A percentile compares a stretch with the other conserved stretches of the same genome.
Conservation (phyloP, 2,113 vertebrate species). For the Acanthochromis polyacanthus region DNA sequence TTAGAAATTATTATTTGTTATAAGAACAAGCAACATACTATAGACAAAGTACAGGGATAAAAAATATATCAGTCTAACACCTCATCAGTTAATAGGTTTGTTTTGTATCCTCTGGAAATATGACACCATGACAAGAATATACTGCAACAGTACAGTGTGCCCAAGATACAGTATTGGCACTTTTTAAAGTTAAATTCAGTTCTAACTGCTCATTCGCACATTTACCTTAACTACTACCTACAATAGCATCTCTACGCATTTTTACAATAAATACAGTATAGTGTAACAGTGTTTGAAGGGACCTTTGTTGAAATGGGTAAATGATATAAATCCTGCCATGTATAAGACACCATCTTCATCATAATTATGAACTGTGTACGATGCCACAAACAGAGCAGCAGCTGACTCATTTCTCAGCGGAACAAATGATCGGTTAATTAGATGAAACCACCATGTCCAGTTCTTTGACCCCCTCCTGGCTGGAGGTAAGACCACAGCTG, state of each 20-base stretch:
- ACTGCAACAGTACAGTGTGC: conserved; percentile 12
- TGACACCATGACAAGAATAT: background rate
- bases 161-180: conserved; percentile 22
- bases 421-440: conserved; percentile 78
- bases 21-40: conserved; percentile 20
- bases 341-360: conserved; percentile 19
- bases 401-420: background rate
- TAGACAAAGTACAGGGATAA: background rate
- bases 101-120: conserved; percentile 27
- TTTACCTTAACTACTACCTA: background rate
- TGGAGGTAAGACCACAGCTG: conserved; percentile 86
- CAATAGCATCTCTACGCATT: background rate
- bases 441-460: conserved; percentile 92
- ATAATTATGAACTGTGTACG: background rate
- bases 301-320: conserved; percentile 33
- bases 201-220: conserved; percentile 35
- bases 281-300: conserved; percentile 60
- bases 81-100: background rate
- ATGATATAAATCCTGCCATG: conserved; percentile 28
- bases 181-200: conserved; percentile 1
- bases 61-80: background rate
- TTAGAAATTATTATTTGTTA: conserved; percentile 13
- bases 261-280: conserved; percentile 50
- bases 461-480: conserved; percentile 90
- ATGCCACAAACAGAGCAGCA: conserved; percentile 40